Evolutionary conservation across 2,113 vertebrate genomes (phyloP), one percentile per base, ranked within the genome.

Genomic region (Sakesphorus luctuosus): DNA sequence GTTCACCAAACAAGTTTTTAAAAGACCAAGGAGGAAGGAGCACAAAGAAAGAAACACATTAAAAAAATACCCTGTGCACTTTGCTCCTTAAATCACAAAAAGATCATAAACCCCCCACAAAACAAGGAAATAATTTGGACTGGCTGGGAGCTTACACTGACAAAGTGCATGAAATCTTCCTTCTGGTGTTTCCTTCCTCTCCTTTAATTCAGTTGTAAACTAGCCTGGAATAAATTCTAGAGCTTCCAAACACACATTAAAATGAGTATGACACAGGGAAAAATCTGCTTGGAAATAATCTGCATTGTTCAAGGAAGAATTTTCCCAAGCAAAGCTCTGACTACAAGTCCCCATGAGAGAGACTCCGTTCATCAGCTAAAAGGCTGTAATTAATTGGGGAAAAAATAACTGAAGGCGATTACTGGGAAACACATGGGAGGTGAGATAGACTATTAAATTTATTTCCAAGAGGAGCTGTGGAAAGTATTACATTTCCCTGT

Each of bases 341-440:
- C 83, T 89, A 18, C 43, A 7, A 8, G 20, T 82, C 49, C 43
- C 71, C 47, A 10, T 16, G 91, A 96, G 92, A 96, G 66, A 38
- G 36, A 62, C 79, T 68, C 40, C 1, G 21, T 89, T 97, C 94
- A 94, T 87, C 83, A 73, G 94, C 89, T 96, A 93, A 97, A 91
- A 75, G 87, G 69, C 88, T 94, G 50, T 93, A 96, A 97, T 97
- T 96, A 97, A 97, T 84, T 96, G 96, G 71, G 72, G 65, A 68
- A 63, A 49, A 62, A 85, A 84, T 53, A 59, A 79, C 50, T 74
- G 72, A 82, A 72, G 79, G 87, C 73, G 56, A 96, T 95, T 94
- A 65, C 84, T 90, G 36, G 50, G 93, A 87, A 92, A 78, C 86
- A 91, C 58, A 14, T 84, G 85, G 90, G 94, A 94, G 89, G 76